These are phyloP conservation scores for Eremophila alpestris DNA, from an alignment of 2,797 vertebrate species.

Conservation along the genomic window DNA sequence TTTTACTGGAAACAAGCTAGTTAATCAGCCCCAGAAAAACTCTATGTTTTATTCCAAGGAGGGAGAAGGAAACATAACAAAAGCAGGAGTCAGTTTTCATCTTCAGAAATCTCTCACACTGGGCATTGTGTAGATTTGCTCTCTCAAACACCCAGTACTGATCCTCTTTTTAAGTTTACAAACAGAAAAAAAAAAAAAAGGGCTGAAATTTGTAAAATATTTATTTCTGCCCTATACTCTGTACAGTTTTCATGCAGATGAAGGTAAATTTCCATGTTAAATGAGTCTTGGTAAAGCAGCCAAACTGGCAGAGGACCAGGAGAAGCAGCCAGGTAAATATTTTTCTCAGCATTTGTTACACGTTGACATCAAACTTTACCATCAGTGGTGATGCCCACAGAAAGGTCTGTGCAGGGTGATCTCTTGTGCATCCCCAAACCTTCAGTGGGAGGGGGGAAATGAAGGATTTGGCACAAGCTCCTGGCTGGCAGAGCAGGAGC, in stretches of 20 bases:
- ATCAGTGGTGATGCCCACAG: background rate
- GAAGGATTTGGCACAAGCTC: accelerated
- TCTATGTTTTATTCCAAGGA: conserved; percentile 13
- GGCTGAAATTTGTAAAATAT: background rate
- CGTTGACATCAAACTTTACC: background rate
- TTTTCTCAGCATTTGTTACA: background rate
- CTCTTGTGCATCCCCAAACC: background rate
- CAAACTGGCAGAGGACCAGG: background rate
- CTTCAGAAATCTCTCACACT: background rate
- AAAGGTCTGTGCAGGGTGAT: background rate
- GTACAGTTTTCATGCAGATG: background rate
- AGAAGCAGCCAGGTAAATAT: background rate
- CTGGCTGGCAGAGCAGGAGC: background rate
- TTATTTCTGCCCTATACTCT: background rate
- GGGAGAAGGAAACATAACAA: background rate
- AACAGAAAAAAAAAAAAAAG: background rate
- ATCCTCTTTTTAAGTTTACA: background rate
- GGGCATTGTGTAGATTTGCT: background rate
- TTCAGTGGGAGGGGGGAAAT: accelerated
- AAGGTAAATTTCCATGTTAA: background rate
- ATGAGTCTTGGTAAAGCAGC: background rate
- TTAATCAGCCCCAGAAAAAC: conserved; percentile 48
- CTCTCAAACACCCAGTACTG: background rate
- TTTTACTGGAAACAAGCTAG: conserved; percentile 63
- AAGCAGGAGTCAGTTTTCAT: background rate